Evolutionary conservation across 2,113 vertebrate genomes (phyloP), one percentile per base, ranked within the genome.

Genomic region (Miniopterus natalensis): DNA sequence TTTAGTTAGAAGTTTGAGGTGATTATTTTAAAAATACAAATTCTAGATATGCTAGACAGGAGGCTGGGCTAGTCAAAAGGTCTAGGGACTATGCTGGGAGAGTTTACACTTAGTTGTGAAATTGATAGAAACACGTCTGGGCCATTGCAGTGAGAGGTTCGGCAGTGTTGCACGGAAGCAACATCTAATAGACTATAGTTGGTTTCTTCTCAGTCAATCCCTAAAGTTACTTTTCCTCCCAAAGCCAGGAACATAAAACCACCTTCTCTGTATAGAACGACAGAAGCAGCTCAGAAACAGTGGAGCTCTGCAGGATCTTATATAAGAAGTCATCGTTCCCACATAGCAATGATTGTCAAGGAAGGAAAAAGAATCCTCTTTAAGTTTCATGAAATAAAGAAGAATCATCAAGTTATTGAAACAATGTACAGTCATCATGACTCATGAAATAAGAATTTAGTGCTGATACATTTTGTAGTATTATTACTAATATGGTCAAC

Each of bases 371-470:
- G 36, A 55, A 55, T 20, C 14, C 63, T 51, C n/a, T 74, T 42
- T 31, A 84, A 21, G 18, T 90, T 87, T 31, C 79, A 1, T 83
- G 31, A 92, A 92, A 84, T 84, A n/a, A 65, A 75, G 25, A 80
- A 65, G 23, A 57, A n/a, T 59, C 78, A 27, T 42, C 13, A 77
- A 75, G 31, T 68, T 40, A 80, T 36, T 68, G 14, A 75, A 55
- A 84, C 42, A 45, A 8, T 42, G 4, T 47, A 45, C 25, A 51
- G 45, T 36, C 51, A 9, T 80, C 5, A 77, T 42, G 8, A 75
- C 73, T 78, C 20, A 78, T 73, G 55, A 94, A 92, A 74, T 71
- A 73, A 61, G 71, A 95, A 71, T 15, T 57, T 49, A 53, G 23
- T 65, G 71, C 27, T 75, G n/a, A 78, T 27, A 40, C 8, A 63